A percentile compares a stretch with the other conserved stretches of the same genome.
Evolutionary conservation across 2,797 vertebrate genomes (phyloP).

Genomic region (Trichosurus vulpecula): DNA sequence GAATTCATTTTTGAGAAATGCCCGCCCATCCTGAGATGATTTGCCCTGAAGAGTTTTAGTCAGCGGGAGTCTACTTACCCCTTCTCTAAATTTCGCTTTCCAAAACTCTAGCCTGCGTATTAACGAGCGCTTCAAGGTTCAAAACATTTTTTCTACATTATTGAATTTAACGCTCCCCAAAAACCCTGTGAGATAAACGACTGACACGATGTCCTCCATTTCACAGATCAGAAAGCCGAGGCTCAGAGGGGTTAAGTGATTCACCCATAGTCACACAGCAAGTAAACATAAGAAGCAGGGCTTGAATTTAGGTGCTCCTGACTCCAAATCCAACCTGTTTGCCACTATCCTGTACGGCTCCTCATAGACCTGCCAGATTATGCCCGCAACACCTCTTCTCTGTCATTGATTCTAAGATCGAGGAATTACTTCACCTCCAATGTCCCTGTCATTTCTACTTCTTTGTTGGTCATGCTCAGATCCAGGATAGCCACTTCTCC

Average conservation of each 20-base stretch:
- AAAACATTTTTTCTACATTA: neutral
- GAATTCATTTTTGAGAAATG: neutral
- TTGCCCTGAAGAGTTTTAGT: neutral
- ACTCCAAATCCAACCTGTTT: neutral
- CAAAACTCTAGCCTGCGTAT: neutral
- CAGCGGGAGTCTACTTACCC: neutral
- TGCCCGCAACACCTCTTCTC: neutral
- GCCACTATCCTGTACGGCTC: neutral
- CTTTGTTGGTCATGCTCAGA: neutral
- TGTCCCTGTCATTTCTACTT: neutral
- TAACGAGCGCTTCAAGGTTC: neutral
- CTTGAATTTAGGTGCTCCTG: neutral
- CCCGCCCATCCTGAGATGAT: neutral
- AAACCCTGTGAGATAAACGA: neutral
- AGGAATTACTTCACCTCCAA: neutral
- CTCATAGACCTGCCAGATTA: neutral
- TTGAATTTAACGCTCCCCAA: neutral
- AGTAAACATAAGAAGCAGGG: neutral
- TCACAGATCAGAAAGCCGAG: neutral
- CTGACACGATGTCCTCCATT: neutral
- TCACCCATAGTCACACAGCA: neutral
- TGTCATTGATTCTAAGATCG: neutral
- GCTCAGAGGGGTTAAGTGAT: neutral
- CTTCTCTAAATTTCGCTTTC: neutral
- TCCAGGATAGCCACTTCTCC: neutral